Conservation (phyloP, 2,113 vertebrate genomes). For the Propithecus coquereli region DNA sequence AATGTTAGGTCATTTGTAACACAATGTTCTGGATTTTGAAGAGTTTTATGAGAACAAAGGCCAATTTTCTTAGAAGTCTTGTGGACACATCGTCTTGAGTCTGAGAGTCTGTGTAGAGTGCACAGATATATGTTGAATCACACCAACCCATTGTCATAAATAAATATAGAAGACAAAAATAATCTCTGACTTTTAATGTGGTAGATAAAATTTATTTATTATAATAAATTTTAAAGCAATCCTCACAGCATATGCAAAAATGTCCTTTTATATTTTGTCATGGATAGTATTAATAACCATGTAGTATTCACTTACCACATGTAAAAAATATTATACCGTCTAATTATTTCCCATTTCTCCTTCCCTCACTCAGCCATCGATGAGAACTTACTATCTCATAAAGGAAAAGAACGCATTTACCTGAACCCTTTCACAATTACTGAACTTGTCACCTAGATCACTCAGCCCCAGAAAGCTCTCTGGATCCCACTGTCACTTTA, state of each 20-base stretch:
- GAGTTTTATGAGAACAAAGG: not conserved
- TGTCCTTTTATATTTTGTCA: not conserved
- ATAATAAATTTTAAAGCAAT: not conserved
- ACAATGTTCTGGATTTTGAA: not conserved
- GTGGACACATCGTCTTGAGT: not conserved
- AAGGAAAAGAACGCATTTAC: not conserved
- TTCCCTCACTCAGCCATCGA: not conserved
- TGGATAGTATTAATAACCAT: too few species aligned
- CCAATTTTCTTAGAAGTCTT: not conserved
- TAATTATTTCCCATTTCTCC: not conserved
- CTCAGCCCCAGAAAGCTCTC: not conserved
- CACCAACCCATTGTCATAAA: not conserved
- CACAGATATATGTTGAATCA: not conserved
- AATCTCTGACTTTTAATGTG: not conserved
- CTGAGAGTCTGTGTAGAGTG: not conserved
- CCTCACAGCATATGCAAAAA: not conserved
- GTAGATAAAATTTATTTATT: not conserved
- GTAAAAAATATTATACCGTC: not conserved
- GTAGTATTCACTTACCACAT: not conserved
- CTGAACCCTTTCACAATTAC: not conserved
- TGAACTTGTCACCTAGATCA: not conserved
- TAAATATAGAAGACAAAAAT: not conserved
- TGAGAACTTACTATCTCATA: not conserved
- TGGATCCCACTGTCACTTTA: not conserved
- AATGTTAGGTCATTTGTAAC: not conserved